Percentiles rank a stretch among this genome's conserved stretches.
Conservation (phyloP, 2,888 invertebrate species). For the Morinoia aosen region DNA sequence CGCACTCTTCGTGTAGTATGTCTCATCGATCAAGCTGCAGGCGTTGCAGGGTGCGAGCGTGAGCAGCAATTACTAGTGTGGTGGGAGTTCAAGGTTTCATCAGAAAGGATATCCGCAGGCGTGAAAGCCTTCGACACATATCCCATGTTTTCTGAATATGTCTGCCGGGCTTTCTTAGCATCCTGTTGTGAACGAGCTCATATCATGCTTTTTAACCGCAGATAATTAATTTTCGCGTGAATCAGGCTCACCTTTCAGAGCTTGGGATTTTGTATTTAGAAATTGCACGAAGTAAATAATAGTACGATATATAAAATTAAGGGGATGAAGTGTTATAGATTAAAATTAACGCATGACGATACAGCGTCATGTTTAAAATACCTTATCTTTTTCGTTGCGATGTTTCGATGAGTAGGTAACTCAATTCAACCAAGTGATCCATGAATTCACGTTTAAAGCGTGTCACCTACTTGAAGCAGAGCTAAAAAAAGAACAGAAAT, state of each 20-base stretch:
- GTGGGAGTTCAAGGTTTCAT: background rate
- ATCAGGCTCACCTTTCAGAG: background rate
- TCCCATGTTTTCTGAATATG: background rate
- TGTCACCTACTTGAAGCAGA: background rate
- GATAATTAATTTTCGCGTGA: background rate
- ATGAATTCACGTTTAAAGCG: background rate
- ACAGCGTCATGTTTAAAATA: too few relatives aligned
- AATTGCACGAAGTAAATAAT: background rate
- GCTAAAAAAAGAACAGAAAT: background rate
- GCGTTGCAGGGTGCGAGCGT: background rate
- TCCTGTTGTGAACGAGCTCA: background rate
- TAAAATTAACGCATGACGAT: too few relatives aligned
- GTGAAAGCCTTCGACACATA: background rate
- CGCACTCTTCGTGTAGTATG: background rate
- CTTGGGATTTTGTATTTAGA: background rate
- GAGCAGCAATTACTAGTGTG: background rate
- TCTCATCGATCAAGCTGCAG: background rate
- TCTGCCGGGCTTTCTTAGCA: background rate
- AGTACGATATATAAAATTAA: background rate
- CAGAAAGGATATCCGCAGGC: constrained; percentile 10
- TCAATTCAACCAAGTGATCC: background rate
- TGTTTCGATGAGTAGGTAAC: background rate
- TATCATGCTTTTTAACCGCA: background rate
- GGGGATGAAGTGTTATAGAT: background rate
- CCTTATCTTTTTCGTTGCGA: background rate